phyloP scores from a whole-genome alignment of 2,797 vertebrate species.

The Propithecus perrieri region DNA sequence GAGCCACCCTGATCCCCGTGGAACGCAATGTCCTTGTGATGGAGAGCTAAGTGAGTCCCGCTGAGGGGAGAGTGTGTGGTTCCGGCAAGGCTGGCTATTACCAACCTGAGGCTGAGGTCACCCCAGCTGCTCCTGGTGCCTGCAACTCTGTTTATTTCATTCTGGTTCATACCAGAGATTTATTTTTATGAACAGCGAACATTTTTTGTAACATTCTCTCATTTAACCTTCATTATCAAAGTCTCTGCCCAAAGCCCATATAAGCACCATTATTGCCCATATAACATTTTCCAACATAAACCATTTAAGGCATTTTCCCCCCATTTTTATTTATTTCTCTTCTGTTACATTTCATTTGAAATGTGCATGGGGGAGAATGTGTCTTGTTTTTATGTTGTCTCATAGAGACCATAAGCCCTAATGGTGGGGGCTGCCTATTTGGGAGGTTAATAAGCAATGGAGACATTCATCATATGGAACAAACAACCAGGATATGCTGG shows the following conservation, averaged over 20 bases:
- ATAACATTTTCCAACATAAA: conserved; percentile 81
- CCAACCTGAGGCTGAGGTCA: conserved; percentile 73
- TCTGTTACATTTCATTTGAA: conserved; percentile 80
- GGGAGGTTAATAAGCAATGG: conserved; percentile 71
- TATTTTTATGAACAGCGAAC: conserved; percentile 81
- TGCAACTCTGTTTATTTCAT: conserved; percentile 76
- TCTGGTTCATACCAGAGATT: conserved; percentile 76
- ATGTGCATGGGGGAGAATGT: conserved; percentile 75
- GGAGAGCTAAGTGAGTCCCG: conserved; percentile 53
- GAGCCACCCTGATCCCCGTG: not conserved
- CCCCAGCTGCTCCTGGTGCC: conserved; percentile 63
- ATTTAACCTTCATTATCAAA: conserved; percentile 83
- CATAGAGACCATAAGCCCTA: conserved; percentile 74
- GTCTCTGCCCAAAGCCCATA: conserved; percentile 77
- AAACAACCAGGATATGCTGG: conserved; percentile 46
- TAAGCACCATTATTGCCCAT: conserved; percentile 75
- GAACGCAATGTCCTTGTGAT: conserved; percentile 25
- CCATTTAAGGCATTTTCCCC: conserved; percentile 76
- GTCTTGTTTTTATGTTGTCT: conserved; percentile 81
- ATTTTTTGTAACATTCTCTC: conserved; percentile 80
- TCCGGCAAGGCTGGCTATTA: conserved; percentile 62
- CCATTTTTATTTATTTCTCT: conserved; percentile 80
- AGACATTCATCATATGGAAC: conserved; percentile 64
- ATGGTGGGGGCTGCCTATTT: conserved; percentile 69
- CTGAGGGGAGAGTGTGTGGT: conserved; percentile 57